Evolutionary conservation across 2,797 vertebrate species (phyloP).

Genomic region (Telmatherina bonti): DNA sequence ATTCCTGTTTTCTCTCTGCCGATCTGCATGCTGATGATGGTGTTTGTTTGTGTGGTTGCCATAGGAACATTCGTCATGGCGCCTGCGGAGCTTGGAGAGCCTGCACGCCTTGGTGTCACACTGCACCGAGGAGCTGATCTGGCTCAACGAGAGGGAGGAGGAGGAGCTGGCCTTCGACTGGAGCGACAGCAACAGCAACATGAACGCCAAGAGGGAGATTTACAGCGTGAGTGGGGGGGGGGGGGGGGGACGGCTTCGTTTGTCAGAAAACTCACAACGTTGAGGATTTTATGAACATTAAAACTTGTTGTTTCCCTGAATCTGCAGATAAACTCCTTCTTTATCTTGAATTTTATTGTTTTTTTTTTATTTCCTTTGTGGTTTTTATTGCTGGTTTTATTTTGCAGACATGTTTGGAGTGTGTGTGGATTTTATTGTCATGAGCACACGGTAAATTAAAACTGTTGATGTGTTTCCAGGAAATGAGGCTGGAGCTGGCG

Average conservation of each 20-base stretch:
- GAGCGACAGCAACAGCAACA: constrained; percentile 92
- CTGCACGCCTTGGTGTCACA: constrained; percentile 91
- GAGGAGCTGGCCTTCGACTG: constrained; percentile 97
- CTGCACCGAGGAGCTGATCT: constrained; percentile 96
- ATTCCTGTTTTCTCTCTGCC: constrained; percentile 1
- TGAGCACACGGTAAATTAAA: too few relatives aligned
- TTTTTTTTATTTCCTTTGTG: too few relatives aligned
- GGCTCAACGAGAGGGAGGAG: constrained; percentile 98
- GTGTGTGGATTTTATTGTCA: too few relatives aligned
- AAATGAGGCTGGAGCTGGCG: constrained; percentile 90
- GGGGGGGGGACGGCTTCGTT: not conserved
- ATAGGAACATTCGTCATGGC: constrained; percentile 95
- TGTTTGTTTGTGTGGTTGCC: constrained; percentile 67
- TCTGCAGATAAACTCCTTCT: not conserved
- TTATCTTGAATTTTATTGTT: too few relatives aligned
- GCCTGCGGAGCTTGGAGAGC: constrained; percentile 92
- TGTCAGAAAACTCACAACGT: not conserved
- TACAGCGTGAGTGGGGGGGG: constrained; percentile 86
- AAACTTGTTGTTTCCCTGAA: not conserved
- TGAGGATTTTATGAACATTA: not conserved
- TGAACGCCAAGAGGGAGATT: constrained; percentile 89
- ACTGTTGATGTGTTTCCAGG: constrained; percentile 76
- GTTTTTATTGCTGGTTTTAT: too few relatives aligned
- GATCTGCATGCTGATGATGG: constrained; percentile 41
- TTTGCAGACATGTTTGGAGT: too few relatives aligned